A percentile compares a stretch with the other conserved stretches of the same genome.
Conservation (phyloP, 2,797 vertebrate species). For the Aeoliscus strigatus region DNA sequence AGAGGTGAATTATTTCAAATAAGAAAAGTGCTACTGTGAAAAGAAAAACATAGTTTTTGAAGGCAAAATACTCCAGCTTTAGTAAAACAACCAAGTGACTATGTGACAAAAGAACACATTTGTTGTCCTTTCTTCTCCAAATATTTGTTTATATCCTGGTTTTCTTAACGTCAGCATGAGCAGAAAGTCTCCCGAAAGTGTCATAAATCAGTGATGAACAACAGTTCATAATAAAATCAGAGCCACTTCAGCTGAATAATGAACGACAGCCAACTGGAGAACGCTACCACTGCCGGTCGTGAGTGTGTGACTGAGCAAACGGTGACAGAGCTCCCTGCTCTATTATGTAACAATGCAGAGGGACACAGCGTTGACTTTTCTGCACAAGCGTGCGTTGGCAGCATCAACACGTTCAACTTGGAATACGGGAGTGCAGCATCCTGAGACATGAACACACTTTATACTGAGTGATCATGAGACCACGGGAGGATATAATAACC, state of each 20-base stretch:
- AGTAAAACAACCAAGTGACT: too few relatives aligned
- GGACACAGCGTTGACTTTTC: conserved; percentile 9
- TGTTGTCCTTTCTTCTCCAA: conserved; percentile 1
- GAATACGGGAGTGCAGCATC: conserved; percentile 34
- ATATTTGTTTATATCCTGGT: conserved; percentile 5
- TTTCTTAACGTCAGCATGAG: conserved; percentile 3
- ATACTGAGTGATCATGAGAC: conserved; percentile 40
- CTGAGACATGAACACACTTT: conserved; percentile 35
- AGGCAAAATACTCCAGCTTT: too few relatives aligned
- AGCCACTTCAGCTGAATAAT: conserved; percentile 42
- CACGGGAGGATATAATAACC: conserved; percentile 27
- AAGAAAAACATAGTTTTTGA: too few relatives aligned
- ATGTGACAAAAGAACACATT: too few relatives aligned
- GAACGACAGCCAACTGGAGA: conserved; percentile 20
- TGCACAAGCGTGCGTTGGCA: conserved; percentile 28
- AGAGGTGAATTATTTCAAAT: too few relatives aligned
- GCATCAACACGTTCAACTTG: conserved; percentile 26
- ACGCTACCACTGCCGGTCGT: conserved; percentile 8
- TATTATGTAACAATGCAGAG: conserved; percentile 36
- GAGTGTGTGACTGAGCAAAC: conserved; percentile 30
- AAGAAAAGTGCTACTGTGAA: too few relatives aligned
- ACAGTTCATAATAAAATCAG: conserved; percentile 19
- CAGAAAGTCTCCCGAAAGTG: conserved; percentile 6
- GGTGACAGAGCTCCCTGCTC: conserved; percentile 28
- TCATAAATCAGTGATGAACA: conserved; percentile 32